Percentiles rank a stretch among this genome's conserved stretches.
Evolutionary conservation across 2,888 invertebrate species (phyloP).

Genomic region (Stenolophus ochropezus): DNA sequence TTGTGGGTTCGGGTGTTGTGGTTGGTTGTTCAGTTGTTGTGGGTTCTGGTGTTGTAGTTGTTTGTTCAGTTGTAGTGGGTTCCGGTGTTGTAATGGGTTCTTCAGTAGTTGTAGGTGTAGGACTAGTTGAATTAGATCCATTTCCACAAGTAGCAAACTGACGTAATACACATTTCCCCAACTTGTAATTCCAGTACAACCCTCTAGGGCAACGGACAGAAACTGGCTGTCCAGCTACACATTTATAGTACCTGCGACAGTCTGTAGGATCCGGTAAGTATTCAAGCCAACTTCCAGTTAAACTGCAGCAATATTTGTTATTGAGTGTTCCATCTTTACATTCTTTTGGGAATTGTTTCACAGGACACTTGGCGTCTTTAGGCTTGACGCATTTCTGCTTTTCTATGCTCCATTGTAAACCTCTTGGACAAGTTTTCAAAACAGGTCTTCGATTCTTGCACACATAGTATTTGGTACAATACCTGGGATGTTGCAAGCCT

Average conservation of each 20-base stretch:
- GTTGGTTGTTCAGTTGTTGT: conserved; percentile 21
- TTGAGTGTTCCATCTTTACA: conserved; percentile 19
- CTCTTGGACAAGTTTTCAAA: neutral
- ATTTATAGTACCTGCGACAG: conserved; percentile 2
- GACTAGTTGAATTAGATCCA: neutral
- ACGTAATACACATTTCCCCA: neutral
- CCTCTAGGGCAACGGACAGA: neutral
- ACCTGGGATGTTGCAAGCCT: neutral
- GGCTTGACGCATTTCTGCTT: neutral
- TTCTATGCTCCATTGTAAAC: conserved; percentile 1
- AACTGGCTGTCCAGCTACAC: neutral
- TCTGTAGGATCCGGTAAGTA: conserved; percentile 15
- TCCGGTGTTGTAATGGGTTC: neutral
- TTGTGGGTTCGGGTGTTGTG: conserved; percentile 13
- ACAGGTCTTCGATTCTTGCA: neutral
- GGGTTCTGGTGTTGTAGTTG: neutral
- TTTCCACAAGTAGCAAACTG: neutral
- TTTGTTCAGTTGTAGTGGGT: conserved; percentile 14
- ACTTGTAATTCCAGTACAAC: neutral
- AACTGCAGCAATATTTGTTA: neutral
- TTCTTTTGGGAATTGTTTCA: neutral
- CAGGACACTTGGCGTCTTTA: neutral
- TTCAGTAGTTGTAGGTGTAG: neutral
- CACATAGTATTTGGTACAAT: neutral
- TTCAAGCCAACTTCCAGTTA: neutral